Evolutionary conservation across 2,888 invertebrate species (phyloP).

Genomic region (Taphrorychus bicolor): DNA sequence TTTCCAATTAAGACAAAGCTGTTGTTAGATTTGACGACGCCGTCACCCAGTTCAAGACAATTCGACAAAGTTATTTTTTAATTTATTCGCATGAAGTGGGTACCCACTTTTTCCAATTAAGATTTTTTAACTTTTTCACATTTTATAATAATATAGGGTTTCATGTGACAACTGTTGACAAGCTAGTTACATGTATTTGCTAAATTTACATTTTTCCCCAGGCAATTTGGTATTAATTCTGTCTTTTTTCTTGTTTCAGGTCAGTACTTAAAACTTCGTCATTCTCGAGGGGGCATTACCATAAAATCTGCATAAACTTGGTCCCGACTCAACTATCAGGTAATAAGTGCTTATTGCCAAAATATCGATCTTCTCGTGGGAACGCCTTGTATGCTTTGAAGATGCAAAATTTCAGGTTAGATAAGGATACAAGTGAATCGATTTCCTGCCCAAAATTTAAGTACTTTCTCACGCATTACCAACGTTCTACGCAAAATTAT

Average conservation of each 20-base stretch:
- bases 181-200: neutral
- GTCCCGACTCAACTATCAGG: slow-evolving; percentile 24
- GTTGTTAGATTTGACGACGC: too few relatives aligned
- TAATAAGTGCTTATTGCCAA: slow-evolving; percentile 15
- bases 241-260: slow-evolving; percentile 25
- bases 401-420: neutral
- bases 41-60: too few relatives aligned
- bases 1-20: too few relatives aligned
- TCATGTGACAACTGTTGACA: neutral
- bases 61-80: too few relatives aligned
- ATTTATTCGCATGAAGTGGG: too few relatives aligned
- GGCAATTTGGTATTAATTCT: neutral
- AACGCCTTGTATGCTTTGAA: slow-evolving; percentile 2
- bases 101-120: too few relatives aligned
- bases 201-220: neutral
- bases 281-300: slow-evolving; percentile 4
- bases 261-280: too few relatives aligned
- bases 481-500: neutral
- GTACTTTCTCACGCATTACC: neutral
- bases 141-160: too few relatives aligned
- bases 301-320: slow-evolving; percentile 20
- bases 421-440: too few relatives aligned
- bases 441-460: neutral
- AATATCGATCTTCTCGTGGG: slow-evolving; percentile 13
- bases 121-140: too few relatives aligned